Evolutionary conservation across 2,113 vertebrate species (phyloP).

Genomic region (Bostrychus sinensis): DNA sequence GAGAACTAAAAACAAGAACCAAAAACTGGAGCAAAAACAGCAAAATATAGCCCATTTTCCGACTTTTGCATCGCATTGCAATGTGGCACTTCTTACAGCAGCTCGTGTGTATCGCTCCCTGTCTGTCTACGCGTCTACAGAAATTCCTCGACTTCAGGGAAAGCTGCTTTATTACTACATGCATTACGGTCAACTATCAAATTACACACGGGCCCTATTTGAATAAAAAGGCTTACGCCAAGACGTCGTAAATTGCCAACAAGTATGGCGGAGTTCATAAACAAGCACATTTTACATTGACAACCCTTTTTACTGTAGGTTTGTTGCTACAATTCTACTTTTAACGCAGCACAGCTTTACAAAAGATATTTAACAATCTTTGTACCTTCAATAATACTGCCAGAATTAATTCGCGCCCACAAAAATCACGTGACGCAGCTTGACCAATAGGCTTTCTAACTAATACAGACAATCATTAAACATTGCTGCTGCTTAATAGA

Average conservation of each 20-base stretch:
- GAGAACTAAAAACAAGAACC: conserved; percentile 35
- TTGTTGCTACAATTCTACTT: no score
- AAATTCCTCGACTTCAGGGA: conserved; percentile 26
- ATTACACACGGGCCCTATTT: conserved; percentile 59
- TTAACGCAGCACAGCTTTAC: no score
- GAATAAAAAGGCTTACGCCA: not conserved
- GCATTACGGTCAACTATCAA: conserved; percentile 75
- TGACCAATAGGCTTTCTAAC: not conserved
- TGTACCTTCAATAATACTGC: no score
- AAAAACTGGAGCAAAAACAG: conserved; percentile 57
- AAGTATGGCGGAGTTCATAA: not conserved
- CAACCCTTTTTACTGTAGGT: no score
- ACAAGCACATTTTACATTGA: not conserved
- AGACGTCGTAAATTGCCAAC: not conserved
- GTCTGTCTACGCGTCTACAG: conserved; percentile 25
- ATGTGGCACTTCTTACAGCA: conserved; percentile 79
- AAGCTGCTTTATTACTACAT: conserved; percentile 63
- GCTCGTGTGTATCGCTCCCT: conserved; percentile 28
- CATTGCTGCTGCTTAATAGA: no score
- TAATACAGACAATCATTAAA: no score
- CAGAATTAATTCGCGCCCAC: not conserved
- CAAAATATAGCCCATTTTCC: conserved; percentile 57
- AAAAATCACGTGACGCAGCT: conserved; percentile 9
- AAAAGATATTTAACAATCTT: no score
- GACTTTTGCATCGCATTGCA: conserved; percentile 52